These are phyloP conservation scores for Drosophila anceps DNA, from an alignment of 2,888 invertebrate species.

Conservation along the genomic window DNA sequence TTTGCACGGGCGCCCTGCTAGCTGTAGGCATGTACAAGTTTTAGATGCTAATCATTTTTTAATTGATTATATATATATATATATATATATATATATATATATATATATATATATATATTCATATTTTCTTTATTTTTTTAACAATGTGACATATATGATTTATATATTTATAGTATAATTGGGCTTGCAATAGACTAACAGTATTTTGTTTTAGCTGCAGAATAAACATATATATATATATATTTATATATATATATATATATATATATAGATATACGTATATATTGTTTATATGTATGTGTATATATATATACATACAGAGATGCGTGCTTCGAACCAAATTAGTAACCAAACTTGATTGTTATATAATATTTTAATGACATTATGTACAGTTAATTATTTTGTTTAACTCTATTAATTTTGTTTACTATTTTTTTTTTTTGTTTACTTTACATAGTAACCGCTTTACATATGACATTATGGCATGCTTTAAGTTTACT, in stretches of 20 bases:
- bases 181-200: conserved; percentile 80
- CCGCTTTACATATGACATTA: conserved; percentile 67
- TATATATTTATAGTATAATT: conserved; percentile 65
- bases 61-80: conserved; percentile 37
- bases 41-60: conserved; percentile 74
- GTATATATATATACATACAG: conserved; percentile 17
- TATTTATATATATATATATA: background rate
- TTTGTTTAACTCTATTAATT: conserved; percentile 52
- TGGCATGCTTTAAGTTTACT: conserved; percentile 60
- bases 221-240: conserved; percentile 13
- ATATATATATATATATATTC: conserved; percentile 11
- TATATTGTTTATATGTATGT: too few relatives aligned
- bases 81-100: conserved; percentile 14
- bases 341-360: conserved; percentile 77
- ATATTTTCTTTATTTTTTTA: conserved; percentile 54
- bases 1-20: conserved; percentile 63
- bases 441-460: conserved; percentile 28
- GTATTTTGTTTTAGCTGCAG: conserved; percentile 72
- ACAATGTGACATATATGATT: conserved; percentile 65
- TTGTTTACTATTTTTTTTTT: conserved; percentile 13
- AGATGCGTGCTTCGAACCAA: conserved; percentile 75
- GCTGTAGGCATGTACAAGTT: conserved; percentile 72
- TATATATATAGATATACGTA: conserved; percentile 52
- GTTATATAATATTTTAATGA: conserved; percentile 79
- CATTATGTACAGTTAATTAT: conserved; percentile 74